Conservation (phyloP, 53 echinoderm and acorn worm genomes). For the Echinometra lucunter region DNA sequence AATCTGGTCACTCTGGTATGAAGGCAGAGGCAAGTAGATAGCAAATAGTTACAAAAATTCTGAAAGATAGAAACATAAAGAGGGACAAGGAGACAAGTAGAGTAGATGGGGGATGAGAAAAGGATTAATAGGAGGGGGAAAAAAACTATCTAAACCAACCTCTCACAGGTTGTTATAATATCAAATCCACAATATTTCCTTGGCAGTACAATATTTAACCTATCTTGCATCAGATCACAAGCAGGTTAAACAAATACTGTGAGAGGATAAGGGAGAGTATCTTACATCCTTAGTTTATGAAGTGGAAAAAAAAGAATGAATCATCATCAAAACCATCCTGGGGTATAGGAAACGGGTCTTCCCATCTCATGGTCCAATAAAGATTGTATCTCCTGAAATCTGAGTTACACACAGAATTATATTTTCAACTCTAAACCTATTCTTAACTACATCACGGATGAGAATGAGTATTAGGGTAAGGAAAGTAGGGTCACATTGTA, state of each 20-base stretch:
- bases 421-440: neutral
- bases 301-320: neutral
- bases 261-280: slow-evolving; percentile 1
- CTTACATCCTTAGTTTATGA: neutral
- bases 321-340: neutral
- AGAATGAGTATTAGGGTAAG: neutral
- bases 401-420: neutral
- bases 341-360: slow-evolving; percentile 23
- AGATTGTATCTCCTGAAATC: slow-evolving; percentile 8
- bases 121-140: neutral
- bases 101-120: neutral
- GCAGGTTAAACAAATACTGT: slow-evolving; percentile 35
- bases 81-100: neutral
- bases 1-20: too few species aligned
- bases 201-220: neutral
- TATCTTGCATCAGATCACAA: slow-evolving; percentile 8
- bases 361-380: neutral
- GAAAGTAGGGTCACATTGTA: neutral
- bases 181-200: neutral
- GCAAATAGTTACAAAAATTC: neutral
- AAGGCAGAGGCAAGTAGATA: neutral
- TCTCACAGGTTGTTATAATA: neutral
- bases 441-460: neutral
- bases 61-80: neutral
- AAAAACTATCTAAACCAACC: neutral